phyloP scores from a whole-genome alignment of 2,113 vertebrate genomes.

The Nanorana parkeri region DNA sequence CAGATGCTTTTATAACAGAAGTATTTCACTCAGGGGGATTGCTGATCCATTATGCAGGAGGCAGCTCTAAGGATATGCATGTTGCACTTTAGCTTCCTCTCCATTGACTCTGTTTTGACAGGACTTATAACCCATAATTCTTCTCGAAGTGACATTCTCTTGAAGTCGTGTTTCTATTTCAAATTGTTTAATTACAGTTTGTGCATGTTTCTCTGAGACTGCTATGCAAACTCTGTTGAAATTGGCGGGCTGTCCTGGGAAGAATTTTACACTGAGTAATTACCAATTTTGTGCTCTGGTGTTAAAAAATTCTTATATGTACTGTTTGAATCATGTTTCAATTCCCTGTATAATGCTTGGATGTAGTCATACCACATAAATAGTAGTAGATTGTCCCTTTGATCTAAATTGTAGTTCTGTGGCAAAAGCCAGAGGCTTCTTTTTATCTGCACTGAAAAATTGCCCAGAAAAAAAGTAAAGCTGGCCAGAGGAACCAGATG shows the following conservation, averaged over 20 bases:
- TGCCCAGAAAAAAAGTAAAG: no score
- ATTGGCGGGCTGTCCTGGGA: conserved; percentile 13
- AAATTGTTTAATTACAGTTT: conserved; percentile 44
- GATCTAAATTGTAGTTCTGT: no score
- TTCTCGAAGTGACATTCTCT: conserved; percentile 19
- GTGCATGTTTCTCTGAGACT: conserved; percentile 21
- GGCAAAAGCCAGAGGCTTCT: no score
- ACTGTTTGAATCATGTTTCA: background rate
- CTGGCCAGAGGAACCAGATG: no score
- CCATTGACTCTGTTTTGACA: conserved; percentile 43
- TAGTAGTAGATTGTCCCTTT: no score
- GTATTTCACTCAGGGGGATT: conserved; percentile 17
- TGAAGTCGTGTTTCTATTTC: conserved; percentile 40
- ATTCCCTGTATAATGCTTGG: background rate
- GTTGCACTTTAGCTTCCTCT: conserved; percentile 24
- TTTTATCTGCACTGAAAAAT: no score
- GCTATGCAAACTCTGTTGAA: conserved; percentile 31
- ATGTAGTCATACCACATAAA: no score
- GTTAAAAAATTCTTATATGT: background rate
- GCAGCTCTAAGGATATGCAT: conserved; percentile 9
- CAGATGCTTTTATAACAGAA: conserved; percentile 3
- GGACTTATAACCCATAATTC: conserved; percentile 35
- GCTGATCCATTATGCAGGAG: conserved; percentile 10
- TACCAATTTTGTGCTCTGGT: conserved; percentile 22
- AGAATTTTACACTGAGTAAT: conserved; percentile 46